Percentiles rank a stretch among this genome's conserved stretches.
These are phyloP conservation scores for Allobates femoralis DNA, from an alignment of 2,797 vertebrate genomes.

Conservation along the genomic window DNA sequence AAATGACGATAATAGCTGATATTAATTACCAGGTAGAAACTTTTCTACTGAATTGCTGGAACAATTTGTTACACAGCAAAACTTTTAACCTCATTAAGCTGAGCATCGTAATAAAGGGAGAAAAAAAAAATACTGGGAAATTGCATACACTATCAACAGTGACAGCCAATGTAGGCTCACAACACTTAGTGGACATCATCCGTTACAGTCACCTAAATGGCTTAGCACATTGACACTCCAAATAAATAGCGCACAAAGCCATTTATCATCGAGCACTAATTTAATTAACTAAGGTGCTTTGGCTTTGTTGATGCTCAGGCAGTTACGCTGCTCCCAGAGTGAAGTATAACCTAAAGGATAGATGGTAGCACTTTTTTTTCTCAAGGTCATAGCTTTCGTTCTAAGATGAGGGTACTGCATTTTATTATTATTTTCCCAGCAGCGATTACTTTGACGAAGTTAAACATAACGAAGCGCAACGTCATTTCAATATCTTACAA, in stretches of 20 bases:
- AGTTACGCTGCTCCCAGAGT: conserved; percentile 36
- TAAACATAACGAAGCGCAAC: not conserved
- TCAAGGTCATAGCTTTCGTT: conserved; percentile 46
- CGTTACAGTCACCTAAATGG: conserved; percentile 59
- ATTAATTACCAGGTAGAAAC: conserved; percentile 61
- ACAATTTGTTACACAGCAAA: conserved; percentile 57
- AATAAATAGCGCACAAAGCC: conserved; percentile 59
- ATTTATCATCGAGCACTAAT: conserved; percentile 61
- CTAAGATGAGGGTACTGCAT: not conserved
- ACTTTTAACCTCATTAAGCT: conserved; percentile 63
- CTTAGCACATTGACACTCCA: conserved; percentile 55
- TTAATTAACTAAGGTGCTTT: conserved; percentile 62
- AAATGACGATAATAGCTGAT: conserved; percentile 50
- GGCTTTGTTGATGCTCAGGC: conserved; percentile 55
- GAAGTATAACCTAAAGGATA: conserved; percentile 11
- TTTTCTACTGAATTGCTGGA: conserved; percentile 49
- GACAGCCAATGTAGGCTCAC: conserved; percentile 35
- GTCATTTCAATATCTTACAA: not conserved
- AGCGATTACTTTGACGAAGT: not conserved
- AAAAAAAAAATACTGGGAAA: not conserved
- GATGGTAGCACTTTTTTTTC: not conserved
- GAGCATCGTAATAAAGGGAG: conserved; percentile 42
- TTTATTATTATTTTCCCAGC: not conserved
- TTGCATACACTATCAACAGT: conserved; percentile 30
- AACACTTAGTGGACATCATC: conserved; percentile 61